Evolutionary conservation across 2,797 vertebrate genomes (phyloP), one percentile per base, ranked within the genome.

Genomic region (Arrhamphus sclerolepis): DNA sequence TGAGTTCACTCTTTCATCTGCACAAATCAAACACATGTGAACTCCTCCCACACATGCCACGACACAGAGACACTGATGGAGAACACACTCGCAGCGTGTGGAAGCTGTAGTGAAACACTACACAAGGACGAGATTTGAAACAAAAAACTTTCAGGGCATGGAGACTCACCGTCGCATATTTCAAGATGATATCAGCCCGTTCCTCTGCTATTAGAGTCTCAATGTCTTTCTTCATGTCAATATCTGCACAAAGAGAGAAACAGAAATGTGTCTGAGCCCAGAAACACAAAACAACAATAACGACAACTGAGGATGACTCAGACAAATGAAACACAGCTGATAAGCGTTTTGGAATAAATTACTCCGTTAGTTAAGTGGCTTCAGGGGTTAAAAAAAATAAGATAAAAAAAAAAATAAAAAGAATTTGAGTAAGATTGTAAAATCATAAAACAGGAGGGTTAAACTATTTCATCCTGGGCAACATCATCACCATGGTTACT

Each of bases 191-290:
- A 43, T 95, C 94, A 21, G 94, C 93, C 64, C 93, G 92, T 89
- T 96, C 95, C 87, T 94, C 93, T 83, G 94, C 94, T 88, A 96
- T 93, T 80, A 96, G 87, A 76, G 92, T 90, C 81, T 95, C 94
- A 29, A 95, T 91, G 81, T 97, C 94, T 87, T 95, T 96, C 95
- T 95, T 97, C 95, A 96, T 95, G 93, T 94, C 96, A 95, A 88
- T 90, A 93, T 83, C 95, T 96, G 89, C 14, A 39, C 64, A 9
- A 68, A 43, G 52, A 58, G 72, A 67, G 77, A 19, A 47, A 34
- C 21, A 10, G 24, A 41, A 26, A 46, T 2, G 3, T 0, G 2
- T 1, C 0, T 65, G 40, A 78, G 55, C 52, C 2, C 16, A 2
- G 72, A n/a, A n/a, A n/a, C n/a, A n/a, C n/a, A n/a, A n/a, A 31